A percentile compares a stretch with the other conserved stretches of the same genome.
These are phyloP conservation scores for Crematogaster levior DNA, from an alignment of 2,888 invertebrate genomes.

Conservation along the genomic window DNA sequence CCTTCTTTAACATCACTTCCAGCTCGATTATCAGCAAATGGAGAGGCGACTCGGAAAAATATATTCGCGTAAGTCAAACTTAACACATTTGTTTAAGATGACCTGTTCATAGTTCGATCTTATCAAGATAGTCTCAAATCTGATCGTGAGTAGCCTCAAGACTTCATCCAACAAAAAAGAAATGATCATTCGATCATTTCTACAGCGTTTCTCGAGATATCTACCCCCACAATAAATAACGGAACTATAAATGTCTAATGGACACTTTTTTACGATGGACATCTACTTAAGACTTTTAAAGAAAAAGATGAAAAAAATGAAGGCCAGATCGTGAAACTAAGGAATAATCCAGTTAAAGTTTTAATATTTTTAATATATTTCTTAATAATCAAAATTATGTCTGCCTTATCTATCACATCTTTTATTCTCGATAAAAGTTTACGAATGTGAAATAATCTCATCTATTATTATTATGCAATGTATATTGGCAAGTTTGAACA, in stretches of 20 bases:
- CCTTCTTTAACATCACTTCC: slow-evolving; percentile 96
- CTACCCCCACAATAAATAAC: neutral
- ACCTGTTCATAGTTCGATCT: no score
- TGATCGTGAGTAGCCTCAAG: no score
- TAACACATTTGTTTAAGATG: neutral
- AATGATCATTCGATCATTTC: no score
- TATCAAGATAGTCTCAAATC: no score
- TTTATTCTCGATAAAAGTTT: neutral
- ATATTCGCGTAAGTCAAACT: slow-evolving; percentile 89
- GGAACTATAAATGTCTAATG: neutral
- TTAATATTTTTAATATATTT: no score
- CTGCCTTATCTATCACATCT: neutral
- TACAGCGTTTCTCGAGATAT: neutral
- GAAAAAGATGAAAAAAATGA: no score
- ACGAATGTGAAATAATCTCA: neutral
- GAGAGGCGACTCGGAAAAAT: slow-evolving; percentile 98
- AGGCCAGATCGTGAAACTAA: no score
- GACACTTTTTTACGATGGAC: neutral
- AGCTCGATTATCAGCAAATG: slow-evolving; percentile 97
- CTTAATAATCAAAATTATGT: no score
- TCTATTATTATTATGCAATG: neutral
- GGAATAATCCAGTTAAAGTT: no score
- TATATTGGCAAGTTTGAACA: neutral
- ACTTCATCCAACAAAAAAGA: no score
- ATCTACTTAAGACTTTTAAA: no score